Base-by-base conservation (phyloP, 2,113 vertebrate species). In the Odontophorus gujanensis region DNA sequence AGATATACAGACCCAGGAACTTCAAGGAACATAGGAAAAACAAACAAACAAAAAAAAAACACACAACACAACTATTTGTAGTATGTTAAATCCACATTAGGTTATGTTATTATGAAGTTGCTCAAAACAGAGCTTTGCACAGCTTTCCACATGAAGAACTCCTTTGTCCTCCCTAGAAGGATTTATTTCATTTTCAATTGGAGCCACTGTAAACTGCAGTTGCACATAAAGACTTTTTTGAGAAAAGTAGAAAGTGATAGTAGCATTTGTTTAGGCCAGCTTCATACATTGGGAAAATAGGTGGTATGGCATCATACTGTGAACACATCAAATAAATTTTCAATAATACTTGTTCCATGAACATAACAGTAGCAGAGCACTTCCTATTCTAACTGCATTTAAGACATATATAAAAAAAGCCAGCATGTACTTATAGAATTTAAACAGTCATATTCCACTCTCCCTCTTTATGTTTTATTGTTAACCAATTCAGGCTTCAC, bases 311-410 rank as follows among this genome's bases (percentile, higher is more conserved):
- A 92, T 96, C 79, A 75, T 74, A 91, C 74, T 87, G 76, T 15
- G n/a, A 51, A 65, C 47, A 72, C 38, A 87, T 80, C 48, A 94
- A 67, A 94, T 79, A 81, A 74, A 76, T 87, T 91, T 95, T 84
- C 87, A 75, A 53, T 42, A 94, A 58, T 24, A 14, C 40, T 91
- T 91, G 26, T 86, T 97, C 87, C 67, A 34, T 90, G 59, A 78
- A 88, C 71, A 78, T 83, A 93, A 65, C 63, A 50, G 71, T 68
- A 92, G 45, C 67, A 74, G 38, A 83, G 42, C 68, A 74, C 47
- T 94, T 93, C 40, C 55, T 73, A 80, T 21, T 59, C 84, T 71
- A 80, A 85, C 89, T 91, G 38, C 47, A 55, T 89, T 91, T 89
- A 55, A 87, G n/a, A 75, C 4, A 69, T 53, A 72, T 38, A 59